phyloP scores from a whole-genome alignment of 2,888 invertebrate genomes.

The Pyrochroa serraticornis region DNA sequence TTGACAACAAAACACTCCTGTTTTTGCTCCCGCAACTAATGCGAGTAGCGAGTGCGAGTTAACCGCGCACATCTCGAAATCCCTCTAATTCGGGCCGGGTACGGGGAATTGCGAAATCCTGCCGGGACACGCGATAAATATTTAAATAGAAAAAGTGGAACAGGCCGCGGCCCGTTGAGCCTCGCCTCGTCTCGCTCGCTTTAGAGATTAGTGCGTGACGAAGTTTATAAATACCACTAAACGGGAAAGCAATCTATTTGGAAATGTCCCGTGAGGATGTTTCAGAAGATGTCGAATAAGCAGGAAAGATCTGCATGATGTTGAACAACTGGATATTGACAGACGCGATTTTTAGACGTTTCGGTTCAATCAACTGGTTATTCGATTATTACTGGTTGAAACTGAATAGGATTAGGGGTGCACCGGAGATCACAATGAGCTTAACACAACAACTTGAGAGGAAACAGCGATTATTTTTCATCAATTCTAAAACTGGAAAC shows the following conservation, averaged over 20 bases:
- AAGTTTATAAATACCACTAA: constrained; percentile 42
- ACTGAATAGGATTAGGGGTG: too few relatives aligned
- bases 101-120: constrained; percentile 35
- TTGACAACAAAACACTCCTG: constrained; percentile 16
- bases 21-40: constrained; percentile 22
- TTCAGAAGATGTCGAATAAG: background rate
- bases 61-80: constrained; percentile 33
- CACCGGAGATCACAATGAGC: too few relatives aligned
- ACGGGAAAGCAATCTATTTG: constrained; percentile 42
- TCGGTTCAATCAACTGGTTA: too few relatives aligned
- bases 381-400: too few relatives aligned
- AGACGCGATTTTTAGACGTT: too few relatives aligned
- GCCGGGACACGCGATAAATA: constrained; percentile 44
- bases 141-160: constrained; percentile 40
- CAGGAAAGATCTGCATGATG: constrained; percentile 12
- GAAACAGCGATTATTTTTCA: too few relatives aligned
- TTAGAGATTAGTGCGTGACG: constrained; percentile 43
- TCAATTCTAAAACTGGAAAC: too few relatives aligned
- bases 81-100: constrained; percentile 39
- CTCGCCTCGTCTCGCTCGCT: constrained; percentile 22
- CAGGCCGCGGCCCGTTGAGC: constrained; percentile 11
- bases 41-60: constrained; percentile 36
- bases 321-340: background rate
- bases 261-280: constrained; percentile 23
- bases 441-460: too few relatives aligned